Evolutionary conservation across 2,797 vertebrate species (phyloP), one percentile per base, ranked within the genome.

Genomic region (Micropoecilia bifurca): DNA sequence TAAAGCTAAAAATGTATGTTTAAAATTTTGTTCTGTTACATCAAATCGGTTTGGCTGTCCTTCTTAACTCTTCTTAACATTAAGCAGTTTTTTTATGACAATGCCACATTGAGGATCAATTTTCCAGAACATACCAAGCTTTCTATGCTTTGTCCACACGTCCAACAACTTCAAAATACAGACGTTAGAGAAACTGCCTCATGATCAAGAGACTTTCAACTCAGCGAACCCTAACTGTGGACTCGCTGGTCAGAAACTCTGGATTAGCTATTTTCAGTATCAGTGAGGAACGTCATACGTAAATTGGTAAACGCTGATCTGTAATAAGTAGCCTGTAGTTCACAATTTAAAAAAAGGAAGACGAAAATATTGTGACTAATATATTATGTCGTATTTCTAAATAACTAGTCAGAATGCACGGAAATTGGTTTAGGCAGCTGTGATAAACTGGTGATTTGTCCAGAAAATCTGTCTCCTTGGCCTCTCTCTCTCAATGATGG

Each of bases 1-100:
- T 81, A 83, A 81, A 85, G 83, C 80, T 74, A 30, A 9, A 46
- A 8, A 46, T 28, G 3, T 43, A 16, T 13, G 8, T 4, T 72
- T 33, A 10, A 48, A 6, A 22, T 66, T 1, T 39, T 48, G 39
- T 74, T 79, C 25, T 28, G 4, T 79, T 0, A 0, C 76, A 77
- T 75, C 43, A 71, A 88, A 75, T 77, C 84, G 61, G 25, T 81
- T 59, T 88, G 85, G 78, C 79, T 87, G 76, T 59, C 73, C 50
- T 72, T 48, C 66, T 66, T 39, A 66, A 69, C 33, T 78, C 61
- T 47, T 47, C 14, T 18, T 47, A 47, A 47, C 75, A 83, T 80
- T 79, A 83, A 78, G 71, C 57, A 71, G 9, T 18, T 57, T 28
- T 46, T 57, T n/a, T 39, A 20, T 80, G 75, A 69, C 7, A 55